Conservation (phyloP, 2,888 invertebrate genomes). For the Agriotes lineatus region DNA sequence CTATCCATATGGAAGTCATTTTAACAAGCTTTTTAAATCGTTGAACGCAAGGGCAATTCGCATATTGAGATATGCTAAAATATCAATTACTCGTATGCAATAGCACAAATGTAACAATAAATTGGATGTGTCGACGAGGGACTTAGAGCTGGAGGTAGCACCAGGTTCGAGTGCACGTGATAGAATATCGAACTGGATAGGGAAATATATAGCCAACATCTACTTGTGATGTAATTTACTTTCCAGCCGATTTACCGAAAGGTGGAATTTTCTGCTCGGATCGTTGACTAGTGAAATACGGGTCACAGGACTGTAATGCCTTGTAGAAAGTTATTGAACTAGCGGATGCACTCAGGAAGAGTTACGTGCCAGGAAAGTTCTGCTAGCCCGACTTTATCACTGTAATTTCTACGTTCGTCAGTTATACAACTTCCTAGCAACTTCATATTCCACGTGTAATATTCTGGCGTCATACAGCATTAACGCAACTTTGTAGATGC, state of each 20-base stretch:
- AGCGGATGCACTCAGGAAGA: constrained; percentile 45
- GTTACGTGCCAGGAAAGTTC: constrained; percentile 46
- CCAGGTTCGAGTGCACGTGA: constrained; percentile 14
- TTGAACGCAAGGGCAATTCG: neutral
- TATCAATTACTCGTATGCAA: constrained; percentile 14
- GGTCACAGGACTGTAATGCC: constrained; percentile 43
- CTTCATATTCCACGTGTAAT: constrained; percentile 36
- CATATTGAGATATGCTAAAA: neutral
- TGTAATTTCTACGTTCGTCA: constrained; percentile 44
- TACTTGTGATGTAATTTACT: constrained; percentile 42
- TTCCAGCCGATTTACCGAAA: constrained; percentile 43
- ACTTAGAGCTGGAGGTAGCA: neutral
- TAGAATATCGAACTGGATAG: constrained; percentile 27
- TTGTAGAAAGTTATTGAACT: constrained; percentile 48
- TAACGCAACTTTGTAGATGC: constrained; percentile 8
- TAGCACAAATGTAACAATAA: constrained; percentile 22
- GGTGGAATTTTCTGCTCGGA: constrained; percentile 44
- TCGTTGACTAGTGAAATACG: constrained; percentile 48
- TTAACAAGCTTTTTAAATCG: neutral
- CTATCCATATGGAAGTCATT: no score
- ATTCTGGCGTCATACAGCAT: constrained; percentile 7
- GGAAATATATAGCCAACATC: constrained; percentile 37
- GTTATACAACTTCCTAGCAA: constrained; percentile 38
- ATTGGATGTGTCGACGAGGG: constrained; percentile 7
- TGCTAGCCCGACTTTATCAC: constrained; percentile 45